Conservation (phyloP, 2,797 vertebrate species). For the Huso huso region DNA sequence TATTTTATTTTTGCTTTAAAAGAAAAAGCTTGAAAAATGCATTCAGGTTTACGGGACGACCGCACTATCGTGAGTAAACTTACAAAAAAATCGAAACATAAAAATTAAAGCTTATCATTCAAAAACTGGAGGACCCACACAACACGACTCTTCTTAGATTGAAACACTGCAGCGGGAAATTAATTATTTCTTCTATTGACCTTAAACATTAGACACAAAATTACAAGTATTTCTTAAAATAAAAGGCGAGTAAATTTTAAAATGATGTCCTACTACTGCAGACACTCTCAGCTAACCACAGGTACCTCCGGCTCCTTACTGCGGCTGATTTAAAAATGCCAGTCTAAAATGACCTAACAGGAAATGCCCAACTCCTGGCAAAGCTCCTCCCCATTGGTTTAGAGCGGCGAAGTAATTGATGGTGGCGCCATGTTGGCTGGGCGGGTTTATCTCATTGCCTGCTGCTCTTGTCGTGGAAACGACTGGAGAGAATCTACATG, state of each 20-base stretch:
- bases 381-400: conserved; percentile 42
- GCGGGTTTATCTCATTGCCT: conserved; percentile 19
- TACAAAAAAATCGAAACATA: conserved; percentile 8
- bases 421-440: conserved; percentile 57
- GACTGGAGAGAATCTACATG: neutral
- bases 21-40: conserved; percentile 20
- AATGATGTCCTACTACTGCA: conserved; percentile 23
- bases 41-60: conserved; percentile 8
- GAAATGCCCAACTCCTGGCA: conserved; percentile 67
- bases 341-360: conserved; percentile 62
- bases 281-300: conserved; percentile 27
- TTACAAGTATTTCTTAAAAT: neutral
- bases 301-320: conserved; percentile 12
- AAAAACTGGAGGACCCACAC: conserved; percentile 15
- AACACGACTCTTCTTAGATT: conserved; percentile 13
- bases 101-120: conserved; percentile 16
- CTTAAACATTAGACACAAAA: conserved; percentile 1
- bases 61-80: conserved; percentile 3
- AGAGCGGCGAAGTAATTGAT: conserved; percentile 42
- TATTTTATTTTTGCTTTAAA: conserved; percentile 8
- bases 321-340: conserved; percentile 76
- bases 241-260: conserved; percentile 10
- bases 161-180: conserved; percentile 2
- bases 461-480: neutral
- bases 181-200: neutral